Evolutionary conservation across 1,140 invertebrate genomes (phyloP), one percentile per base, ranked within the genome.

Genomic region (Hydropsyche tenuis): DNA sequence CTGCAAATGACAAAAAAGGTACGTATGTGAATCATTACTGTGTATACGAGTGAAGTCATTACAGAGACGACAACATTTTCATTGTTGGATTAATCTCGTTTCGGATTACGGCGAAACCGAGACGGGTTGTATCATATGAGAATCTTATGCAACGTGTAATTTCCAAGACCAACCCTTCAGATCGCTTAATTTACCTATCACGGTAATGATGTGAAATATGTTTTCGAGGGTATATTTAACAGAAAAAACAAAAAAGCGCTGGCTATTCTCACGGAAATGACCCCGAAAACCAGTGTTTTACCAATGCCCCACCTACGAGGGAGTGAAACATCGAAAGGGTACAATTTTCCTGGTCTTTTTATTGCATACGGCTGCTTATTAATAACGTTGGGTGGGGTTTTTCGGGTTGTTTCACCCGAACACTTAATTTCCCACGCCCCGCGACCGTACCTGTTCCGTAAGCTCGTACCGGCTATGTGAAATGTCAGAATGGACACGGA

Each of bases 1-100:
- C 96, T 98, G 88, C 20, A 87, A 87, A 85, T 60, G 75, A 69
- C 78, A 75, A 80, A 53, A 78, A 78, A 51, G 2, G 45, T 9
- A 68, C 68, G 22, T 70, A 48, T 48, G 42, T 68, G 65, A 68
- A 68, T 68, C 22, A 48, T 68, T 68, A 48, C 23, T 16, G 45
- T 22, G 27, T 74, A 76, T 77, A 70, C 64, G 73, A 56, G 56
- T 53, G 65, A 46, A 27, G 42, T 69, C 62, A 27, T 73, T 74
- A 72, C 72, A 66, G 22, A 76, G 72, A 77, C 69, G 72, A 73
- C 75, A 74, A 22, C 22, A 71, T 77, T 77, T 72, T 74, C 46
- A 68, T 48, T 62, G 71, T 69, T 56, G 51, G 20, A 45, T 72
- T 73, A 69, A 72, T 69, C 45, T 65, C 12, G 25, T 25, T 65